phyloP scores from a whole-genome alignment of 1,140 invertebrate species.

The Odontomachus brunneus region DNA sequence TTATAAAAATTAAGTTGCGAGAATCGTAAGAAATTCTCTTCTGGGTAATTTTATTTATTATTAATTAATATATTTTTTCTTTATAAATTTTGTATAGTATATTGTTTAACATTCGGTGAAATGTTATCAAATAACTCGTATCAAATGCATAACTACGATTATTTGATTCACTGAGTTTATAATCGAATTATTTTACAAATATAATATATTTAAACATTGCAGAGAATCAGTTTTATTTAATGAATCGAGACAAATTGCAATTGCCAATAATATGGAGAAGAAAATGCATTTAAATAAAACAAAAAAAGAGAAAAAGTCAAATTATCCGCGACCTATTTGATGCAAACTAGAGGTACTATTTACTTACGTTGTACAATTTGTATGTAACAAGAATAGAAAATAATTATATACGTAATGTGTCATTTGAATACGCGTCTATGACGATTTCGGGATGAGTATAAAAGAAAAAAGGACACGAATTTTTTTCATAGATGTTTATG shows the following conservation, averaged over 20 bases:
- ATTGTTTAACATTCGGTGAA: constrained; percentile 11
- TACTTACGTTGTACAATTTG: constrained; percentile 21
- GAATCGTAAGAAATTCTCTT: too few species aligned
- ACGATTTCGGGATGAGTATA: background rate
- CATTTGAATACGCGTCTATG: constrained; percentile 4
- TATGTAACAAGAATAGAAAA: constrained; percentile 3
- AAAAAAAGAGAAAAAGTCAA: background rate
- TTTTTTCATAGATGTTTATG: constrained; percentile 7
- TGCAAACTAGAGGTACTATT: background rate
- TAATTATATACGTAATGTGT: background rate
- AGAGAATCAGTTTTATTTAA: background rate
- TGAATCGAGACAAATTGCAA: background rate
- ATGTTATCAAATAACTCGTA: background rate
- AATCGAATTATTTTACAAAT: background rate
- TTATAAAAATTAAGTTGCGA: background rate
- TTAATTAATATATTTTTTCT: background rate
- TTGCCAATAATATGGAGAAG: constrained; percentile 6
- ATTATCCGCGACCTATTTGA: background rate
- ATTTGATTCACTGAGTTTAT: constrained; percentile 8
- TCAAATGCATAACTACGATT: background rate
- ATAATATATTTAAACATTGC: constrained; percentile 1
- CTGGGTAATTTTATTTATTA: too few species aligned
- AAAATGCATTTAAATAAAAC: background rate
- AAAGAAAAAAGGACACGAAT: constrained; percentile 19
- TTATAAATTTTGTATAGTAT: background rate